These are phyloP conservation scores for Dryoscopus gambensis DNA, from an alignment of 2,113 vertebrate species.

Conservation along the genomic window DNA sequence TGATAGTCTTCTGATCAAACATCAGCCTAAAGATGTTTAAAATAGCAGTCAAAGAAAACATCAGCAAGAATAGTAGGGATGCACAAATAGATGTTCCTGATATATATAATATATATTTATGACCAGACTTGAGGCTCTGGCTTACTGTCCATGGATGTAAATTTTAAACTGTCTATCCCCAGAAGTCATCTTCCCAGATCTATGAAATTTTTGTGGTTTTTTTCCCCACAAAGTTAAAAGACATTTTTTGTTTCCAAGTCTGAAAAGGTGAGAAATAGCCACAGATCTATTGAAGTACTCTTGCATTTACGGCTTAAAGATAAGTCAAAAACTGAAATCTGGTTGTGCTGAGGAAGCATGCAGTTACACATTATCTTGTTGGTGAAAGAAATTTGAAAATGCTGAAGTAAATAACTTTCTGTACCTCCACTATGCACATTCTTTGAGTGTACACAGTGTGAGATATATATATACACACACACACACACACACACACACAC, in stretches of 20 bases:
- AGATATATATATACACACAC: no score
- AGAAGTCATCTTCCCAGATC: neutral
- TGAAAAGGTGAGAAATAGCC: neutral
- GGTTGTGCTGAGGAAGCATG: neutral
- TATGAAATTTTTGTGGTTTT: neutral
- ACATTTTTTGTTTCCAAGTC: neutral
- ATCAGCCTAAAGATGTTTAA: neutral
- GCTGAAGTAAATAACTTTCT: neutral
- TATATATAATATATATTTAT: neutral
- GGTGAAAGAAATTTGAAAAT: neutral
- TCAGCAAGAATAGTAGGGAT: neutral
- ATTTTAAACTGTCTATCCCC: neutral
- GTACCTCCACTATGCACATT: neutral
- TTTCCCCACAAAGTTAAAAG: neutral
- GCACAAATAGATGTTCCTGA: neutral
- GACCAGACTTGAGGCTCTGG: neutral
- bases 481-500: no score
- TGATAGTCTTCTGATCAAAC: neutral
- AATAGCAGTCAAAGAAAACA: neutral
- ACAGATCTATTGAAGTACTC: neutral
- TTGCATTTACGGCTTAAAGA: neutral
- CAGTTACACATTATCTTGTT: neutral
- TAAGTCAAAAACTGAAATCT: neutral
- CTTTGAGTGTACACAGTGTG: neutral
- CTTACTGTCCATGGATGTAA: neutral